Percentiles rank a stretch among this genome's conserved stretches.
Evolutionary conservation across 1,140 invertebrate species (phyloP).

Genomic region (Drosophila malerkotliana): DNA sequence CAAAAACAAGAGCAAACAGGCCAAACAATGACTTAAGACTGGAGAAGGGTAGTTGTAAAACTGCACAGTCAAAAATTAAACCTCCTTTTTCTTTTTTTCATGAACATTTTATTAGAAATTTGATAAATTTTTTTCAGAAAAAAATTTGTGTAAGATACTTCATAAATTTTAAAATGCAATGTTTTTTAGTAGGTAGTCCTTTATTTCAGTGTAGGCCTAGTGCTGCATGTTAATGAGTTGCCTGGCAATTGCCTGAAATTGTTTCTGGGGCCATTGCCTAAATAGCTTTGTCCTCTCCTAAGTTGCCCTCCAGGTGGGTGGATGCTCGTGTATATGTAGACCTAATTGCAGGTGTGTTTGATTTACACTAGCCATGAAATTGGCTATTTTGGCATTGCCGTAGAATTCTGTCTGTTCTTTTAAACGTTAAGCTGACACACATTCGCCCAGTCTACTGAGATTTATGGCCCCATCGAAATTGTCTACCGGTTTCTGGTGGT

Average conservation of each 20-base stretch:
- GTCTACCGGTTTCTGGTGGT: slow-evolving; percentile 25
- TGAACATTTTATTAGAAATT: not conserved
- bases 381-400: slow-evolving; percentile 69
- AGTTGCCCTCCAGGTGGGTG: slow-evolving; percentile 6
- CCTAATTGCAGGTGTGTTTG: slow-evolving; percentile 77
- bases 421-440: slow-evolving; percentile 68
- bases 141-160: not conserved
- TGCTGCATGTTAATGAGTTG: slow-evolving; percentile 72
- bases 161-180: not conserved
- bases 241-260: slow-evolving; percentile 69
- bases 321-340: slow-evolving; percentile 5
- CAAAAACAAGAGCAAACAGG: slow-evolving; percentile 12
- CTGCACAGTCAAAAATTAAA: not conserved
- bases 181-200: not conserved
- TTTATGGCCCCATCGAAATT: slow-evolving; percentile 70
- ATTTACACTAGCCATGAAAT: slow-evolving; percentile 79
- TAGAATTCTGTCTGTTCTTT: slow-evolving; percentile 61
- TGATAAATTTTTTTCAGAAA: not conserved
- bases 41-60: not conserved
- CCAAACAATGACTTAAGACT: slow-evolving; percentile 21
- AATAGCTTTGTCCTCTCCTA: slow-evolving; percentile 45
- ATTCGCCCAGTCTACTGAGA: slow-evolving; percentile 51
- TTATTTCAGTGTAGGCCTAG: slow-evolving; percentile 5
- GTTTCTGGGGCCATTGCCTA: slow-evolving; percentile 51
- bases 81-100: not conserved